Evolutionary conservation across 2,113 vertebrate species (phyloP).

Genomic region (Mellivora capensis): DNA sequence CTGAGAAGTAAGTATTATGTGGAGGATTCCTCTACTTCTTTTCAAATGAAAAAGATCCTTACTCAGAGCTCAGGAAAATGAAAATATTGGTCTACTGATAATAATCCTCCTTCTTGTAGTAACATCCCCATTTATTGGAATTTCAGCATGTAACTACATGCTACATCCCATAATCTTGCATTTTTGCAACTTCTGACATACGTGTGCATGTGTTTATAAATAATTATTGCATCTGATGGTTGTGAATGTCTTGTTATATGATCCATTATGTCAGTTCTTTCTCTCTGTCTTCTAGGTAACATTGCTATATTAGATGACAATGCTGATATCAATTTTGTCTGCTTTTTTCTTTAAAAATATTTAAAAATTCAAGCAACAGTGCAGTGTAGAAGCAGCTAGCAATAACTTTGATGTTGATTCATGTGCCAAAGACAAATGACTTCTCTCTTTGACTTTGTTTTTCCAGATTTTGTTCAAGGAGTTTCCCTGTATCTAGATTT

Average conservation of each 20-base stretch:
- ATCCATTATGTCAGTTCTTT: not conserved
- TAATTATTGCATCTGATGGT: not conserved
- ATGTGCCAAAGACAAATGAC: not conserved
- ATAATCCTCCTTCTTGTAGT: not conserved
- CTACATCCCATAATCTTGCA: not conserved
- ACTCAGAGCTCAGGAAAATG: not conserved
- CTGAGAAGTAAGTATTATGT: not conserved
- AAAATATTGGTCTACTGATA: not conserved
- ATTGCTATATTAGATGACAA: not conserved
- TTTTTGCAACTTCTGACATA: not conserved
- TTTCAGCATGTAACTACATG: not conserved
- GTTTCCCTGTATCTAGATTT: not conserved
- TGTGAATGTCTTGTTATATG: not conserved
- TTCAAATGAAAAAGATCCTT: not conserved
- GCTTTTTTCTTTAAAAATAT: not conserved
- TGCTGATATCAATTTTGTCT: not conserved
- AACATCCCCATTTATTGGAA: not conserved
- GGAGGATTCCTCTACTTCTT: not conserved
- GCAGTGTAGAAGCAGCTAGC: not conserved
- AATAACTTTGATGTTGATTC: not conserved
- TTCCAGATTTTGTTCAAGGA: not conserved
- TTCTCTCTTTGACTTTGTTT: not conserved
- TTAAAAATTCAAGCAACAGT: not conserved
- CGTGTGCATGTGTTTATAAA: not conserved
- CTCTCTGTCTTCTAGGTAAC: not conserved